phyloP scores from a whole-genome alignment of 1,140 invertebrate genomes.

The Leptopilina boulardi region DNA sequence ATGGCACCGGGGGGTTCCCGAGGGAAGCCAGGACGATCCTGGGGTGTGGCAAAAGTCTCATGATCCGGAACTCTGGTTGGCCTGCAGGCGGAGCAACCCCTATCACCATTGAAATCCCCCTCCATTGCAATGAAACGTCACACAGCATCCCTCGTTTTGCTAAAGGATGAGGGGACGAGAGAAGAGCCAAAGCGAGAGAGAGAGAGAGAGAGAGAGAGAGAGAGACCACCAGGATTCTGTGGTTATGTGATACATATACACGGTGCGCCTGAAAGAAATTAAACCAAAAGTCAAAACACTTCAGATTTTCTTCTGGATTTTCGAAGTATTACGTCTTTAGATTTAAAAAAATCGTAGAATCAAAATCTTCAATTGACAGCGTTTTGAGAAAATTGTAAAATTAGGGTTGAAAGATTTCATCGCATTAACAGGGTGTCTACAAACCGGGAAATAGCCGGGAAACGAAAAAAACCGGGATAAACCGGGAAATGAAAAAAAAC shows the following conservation, averaged over 20 bases:
- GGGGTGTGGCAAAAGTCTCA: slow-evolving; percentile 72
- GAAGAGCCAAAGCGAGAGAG: slow-evolving; percentile 37
- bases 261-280: no score
- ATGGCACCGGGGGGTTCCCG: slow-evolving; percentile 73
- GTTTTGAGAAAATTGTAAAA: no score
- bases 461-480: no score
- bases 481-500: no score
- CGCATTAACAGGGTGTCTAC: no score
- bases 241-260: slow-evolving; percentile 12
- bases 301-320: no score
- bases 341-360: no score
- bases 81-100: slow-evolving; percentile 75
- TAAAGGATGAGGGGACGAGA: slow-evolving; percentile 39
- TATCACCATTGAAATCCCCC: slow-evolving; percentile 62
- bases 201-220: slow-evolving; percentile 37
- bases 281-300: no score
- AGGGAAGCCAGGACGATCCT: slow-evolving; percentile 68
- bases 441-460: no score
- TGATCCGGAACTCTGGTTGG: slow-evolving; percentile 72
- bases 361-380: no score
- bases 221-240: slow-evolving; percentile 4
- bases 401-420: no score
- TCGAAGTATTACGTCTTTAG: no score
- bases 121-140: slow-evolving; percentile 32
- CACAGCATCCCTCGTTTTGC: slow-evolving; percentile 63